Base-by-base conservation (phyloP, 1,140 invertebrate genomes). In the Meloidogyne chitwoodi region DNA sequence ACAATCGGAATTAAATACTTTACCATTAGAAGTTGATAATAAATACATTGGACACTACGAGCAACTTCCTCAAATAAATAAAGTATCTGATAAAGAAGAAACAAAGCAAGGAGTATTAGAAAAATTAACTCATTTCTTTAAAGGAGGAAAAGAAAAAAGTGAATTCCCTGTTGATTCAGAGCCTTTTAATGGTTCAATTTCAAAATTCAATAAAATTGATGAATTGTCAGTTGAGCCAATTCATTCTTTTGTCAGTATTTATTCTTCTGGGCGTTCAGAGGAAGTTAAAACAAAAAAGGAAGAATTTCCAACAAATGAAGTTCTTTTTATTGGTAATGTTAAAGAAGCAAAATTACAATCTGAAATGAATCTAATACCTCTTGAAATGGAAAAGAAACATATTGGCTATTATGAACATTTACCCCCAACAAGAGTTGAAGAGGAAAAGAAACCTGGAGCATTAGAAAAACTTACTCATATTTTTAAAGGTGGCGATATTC, bases 251-350 rank as follows among this genome's bases (percentile, higher is more conserved):
- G 44, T 48, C 19, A 48, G 16, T 19, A 19, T 66, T 26, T 79
- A 79, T 38, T 48, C 77, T 22, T 79, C 77, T 31, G 77, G 77
- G 10, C 24, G 67, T 29, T 63, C 65, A 14, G 77, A 78, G 38
- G 67, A n/a, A n/a, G n/a, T n/a, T n/a, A n/a, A 31, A 11, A 48
- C 4, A 41, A 41, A 41, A 14, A 0, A 0, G 14, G 2, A 8
- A 41, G 38, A 41, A 41, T 41, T 41, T 41, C 38, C 38, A 11
- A 71, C 61, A 6, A 61, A 27, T 41, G 38, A 41, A 41, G 38
- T 12, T 41, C 38, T 1, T 11, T 41, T 41, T 41, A 12, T 41
- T 41, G 38, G 4, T 41, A 12, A 41, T 41, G 38, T 41, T 12
- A 10, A 10, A 41, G 38, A 41, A 1, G 11, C 38, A 2, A 41